phyloP scores from a whole-genome alignment of 1,140 invertebrate species.

The Oreohelix idahoensis region DNA sequence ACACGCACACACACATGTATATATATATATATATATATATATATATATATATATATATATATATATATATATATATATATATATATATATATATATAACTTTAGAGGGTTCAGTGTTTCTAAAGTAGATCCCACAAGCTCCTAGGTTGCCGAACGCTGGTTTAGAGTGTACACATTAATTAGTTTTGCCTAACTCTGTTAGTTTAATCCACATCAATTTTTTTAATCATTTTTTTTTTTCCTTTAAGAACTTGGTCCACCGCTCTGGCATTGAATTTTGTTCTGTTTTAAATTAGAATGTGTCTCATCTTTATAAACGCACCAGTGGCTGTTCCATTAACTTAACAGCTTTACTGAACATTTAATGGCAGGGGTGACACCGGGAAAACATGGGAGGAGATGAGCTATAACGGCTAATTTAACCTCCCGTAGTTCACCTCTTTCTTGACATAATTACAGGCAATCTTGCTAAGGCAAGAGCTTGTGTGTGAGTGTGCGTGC shows the following conservation, averaged over 20 bases:
- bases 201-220: not conserved
- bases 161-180: too few relatives aligned
- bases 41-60: not conserved
- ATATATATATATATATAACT: not conserved
- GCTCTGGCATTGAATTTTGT: not conserved
- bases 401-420: not conserved
- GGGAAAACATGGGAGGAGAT: not conserved
- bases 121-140: too few relatives aligned
- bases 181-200: not conserved
- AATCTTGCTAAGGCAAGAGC: too few relatives aligned
- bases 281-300: not conserved
- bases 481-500: too few relatives aligned
- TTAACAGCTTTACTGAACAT: not conserved
- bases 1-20: too few relatives aligned
- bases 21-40: not conserved
- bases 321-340: not conserved
- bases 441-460: not conserved
- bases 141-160: too few relatives aligned
- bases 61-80: not conserved
- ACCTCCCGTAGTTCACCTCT: not conserved
- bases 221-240: not conserved
- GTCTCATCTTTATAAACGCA: not conserved
- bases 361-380: not conserved
- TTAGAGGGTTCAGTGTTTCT: not conserved
- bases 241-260: not conserved